A percentile compares a stretch with the other conserved stretches of the same genome.
Conservation (phyloP, 2,888 invertebrate species). For the Alentia gelatinosa region DNA sequence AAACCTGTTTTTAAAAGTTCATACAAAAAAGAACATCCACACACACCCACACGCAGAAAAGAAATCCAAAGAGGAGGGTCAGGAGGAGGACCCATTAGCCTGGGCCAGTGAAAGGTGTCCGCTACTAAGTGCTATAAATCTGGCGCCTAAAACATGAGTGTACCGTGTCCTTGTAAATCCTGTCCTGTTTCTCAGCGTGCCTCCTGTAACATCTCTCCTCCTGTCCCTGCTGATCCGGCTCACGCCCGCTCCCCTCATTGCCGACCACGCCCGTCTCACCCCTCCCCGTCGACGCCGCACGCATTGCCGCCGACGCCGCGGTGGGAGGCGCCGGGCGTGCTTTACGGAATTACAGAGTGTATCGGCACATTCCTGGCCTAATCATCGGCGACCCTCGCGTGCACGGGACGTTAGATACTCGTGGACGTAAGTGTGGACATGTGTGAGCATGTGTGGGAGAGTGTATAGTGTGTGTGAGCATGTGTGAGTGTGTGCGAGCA, state of each 20-base stretch:
- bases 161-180: too few species aligned
- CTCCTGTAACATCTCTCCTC: neutral
- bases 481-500: neutral
- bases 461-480: neutral
- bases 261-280: neutral
- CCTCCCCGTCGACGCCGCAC: neutral
- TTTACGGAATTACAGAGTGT: conserved; percentile 16
- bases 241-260: neutral
- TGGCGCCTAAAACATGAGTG: too few species aligned
- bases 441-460: neutral
- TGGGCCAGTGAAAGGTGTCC: too few species aligned
- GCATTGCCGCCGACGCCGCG: neutral
- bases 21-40: too few species aligned
- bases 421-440: too few species aligned
- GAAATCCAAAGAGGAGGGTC: too few species aligned
- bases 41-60: too few species aligned
- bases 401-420: too few species aligned
- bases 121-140: too few species aligned
- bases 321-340: neutral
- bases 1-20: too few species aligned
- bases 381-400: neutral
- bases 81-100: too few species aligned
- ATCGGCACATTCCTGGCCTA: neutral
- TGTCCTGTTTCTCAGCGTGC: too few species aligned
- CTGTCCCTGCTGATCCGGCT: neutral